These are phyloP conservation scores for Callocephalon fimbriatum DNA, from an alignment of 2,113 vertebrate species.

Conservation along the genomic window DNA sequence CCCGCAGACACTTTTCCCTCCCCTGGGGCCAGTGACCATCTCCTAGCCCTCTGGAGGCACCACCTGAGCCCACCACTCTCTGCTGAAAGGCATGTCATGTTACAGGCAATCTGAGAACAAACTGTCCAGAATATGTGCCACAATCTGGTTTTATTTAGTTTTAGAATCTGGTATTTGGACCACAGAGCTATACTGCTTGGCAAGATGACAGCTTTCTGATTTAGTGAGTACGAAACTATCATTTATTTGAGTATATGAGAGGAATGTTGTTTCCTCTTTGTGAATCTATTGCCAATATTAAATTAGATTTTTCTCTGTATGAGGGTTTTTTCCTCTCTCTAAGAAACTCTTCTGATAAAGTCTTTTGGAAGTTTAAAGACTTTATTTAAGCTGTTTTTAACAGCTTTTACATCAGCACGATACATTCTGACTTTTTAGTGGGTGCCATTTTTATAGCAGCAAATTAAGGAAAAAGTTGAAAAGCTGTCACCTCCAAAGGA, in stretches of 20 bases:
- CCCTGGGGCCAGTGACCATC: neutral
- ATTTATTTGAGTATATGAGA: neutral
- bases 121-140: neutral
- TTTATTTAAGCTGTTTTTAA: neutral
- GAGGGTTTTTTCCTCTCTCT: neutral
- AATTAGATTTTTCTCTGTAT: neutral
- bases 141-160: conserved; percentile 24
- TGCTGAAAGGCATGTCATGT: neutral
- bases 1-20: neutral
- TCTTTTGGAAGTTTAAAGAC: neutral
- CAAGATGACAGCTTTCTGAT: neutral
- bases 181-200: neutral
- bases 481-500: neutral
- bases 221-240: neutral
- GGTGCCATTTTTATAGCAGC: neutral
- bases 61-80: neutral
- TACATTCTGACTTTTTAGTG: neutral
- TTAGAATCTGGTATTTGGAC: conserved; percentile 27
- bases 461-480: neutral
- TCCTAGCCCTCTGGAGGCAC: neutral
- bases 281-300: neutral
- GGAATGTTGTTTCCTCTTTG: neutral
- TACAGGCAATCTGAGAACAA: conserved; percentile 6
- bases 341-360: neutral
- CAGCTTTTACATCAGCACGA: neutral